Evolutionary conservation across 30 jellyfish, hydroid and myxozoan species (phyloP).

Genomic region (Cassiopea andromeda): DNA sequence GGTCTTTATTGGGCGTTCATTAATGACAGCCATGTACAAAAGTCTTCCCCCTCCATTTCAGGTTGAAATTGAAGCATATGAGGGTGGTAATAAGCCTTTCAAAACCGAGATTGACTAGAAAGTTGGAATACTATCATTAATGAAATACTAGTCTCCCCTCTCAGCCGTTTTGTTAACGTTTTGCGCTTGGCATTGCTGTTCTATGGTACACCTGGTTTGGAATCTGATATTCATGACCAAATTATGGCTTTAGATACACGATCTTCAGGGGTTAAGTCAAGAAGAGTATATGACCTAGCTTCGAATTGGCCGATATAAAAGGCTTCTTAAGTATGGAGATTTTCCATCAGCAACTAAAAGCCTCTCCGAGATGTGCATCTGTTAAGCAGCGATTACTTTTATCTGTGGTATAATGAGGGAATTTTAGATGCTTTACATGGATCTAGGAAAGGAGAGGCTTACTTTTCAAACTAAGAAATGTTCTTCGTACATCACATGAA

Average conservation of each 20-base stretch:
- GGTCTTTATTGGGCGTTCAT: too few relatives aligned
- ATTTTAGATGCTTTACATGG: not conserved
- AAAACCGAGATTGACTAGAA: too few relatives aligned
- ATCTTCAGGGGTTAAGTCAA: slow-evolving; percentile 35
- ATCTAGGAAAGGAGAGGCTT: not conserved
- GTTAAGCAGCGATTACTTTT: slow-evolving; percentile 15
- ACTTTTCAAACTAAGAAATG: not conserved
- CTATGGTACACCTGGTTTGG: not conserved
- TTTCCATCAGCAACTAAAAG: slow-evolving; percentile 29
- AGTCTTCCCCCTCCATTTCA: too few relatives aligned
- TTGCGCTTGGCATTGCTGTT: too few relatives aligned
- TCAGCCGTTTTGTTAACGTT: too few relatives aligned
- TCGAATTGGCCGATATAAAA: not conserved
- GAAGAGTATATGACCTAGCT: slow-evolving; percentile 57
- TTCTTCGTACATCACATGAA: not conserved
- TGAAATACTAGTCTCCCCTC: too few relatives aligned
- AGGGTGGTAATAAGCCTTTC: too few relatives aligned
- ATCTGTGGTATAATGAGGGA: slow-evolving; percentile 23
- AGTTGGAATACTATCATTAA: too few relatives aligned
- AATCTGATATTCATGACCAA: slow-evolving; percentile 24
- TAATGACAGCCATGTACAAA: too few relatives aligned
- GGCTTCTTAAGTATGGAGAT: slow-evolving; percentile 13
- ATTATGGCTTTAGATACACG: slow-evolving; percentile 15
- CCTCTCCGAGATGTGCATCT: slow-evolving; percentile 32
- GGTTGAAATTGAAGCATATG: too few relatives aligned